Conservation (phyloP, 1,140 invertebrate species). For the Drosophila arawakana region DNA sequence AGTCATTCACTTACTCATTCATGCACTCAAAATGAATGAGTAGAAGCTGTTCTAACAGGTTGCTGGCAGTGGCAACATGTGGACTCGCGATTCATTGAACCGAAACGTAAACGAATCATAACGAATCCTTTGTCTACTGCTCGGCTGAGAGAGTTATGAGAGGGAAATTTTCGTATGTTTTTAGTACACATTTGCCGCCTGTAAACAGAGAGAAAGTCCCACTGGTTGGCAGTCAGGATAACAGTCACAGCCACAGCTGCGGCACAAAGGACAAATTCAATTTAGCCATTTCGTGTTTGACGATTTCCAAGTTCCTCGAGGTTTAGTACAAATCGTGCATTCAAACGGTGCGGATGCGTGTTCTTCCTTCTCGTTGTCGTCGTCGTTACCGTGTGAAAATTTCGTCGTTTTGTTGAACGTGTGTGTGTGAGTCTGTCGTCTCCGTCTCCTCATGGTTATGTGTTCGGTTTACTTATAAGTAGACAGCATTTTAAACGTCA, state of each 20-base stretch:
- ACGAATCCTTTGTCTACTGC: constrained; percentile 6
- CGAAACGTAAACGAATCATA: constrained; percentile 10
- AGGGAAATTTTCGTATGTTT: constrained; percentile 27
- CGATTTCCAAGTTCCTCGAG: constrained; percentile 31
- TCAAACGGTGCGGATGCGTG: constrained; percentile 78
- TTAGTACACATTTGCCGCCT: constrained; percentile 70
- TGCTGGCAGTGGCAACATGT: constrained; percentile 64
- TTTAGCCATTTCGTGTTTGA: constrained; percentile 49
- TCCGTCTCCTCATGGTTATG: constrained; percentile 10
- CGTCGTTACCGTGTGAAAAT: constrained; percentile 22
- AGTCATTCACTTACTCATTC: constrained; percentile 5
- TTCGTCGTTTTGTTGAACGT: constrained; percentile 31
- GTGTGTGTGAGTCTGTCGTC: constrained; percentile 18
- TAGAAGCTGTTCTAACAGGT: constrained; percentile 56
- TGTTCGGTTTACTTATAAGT: constrained; percentile 47
- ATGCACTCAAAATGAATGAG: constrained; percentile 19
- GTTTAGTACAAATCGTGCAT: constrained; percentile 82
- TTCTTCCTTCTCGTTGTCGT: constrained; percentile 22
- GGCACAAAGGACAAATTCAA: constrained; percentile 59
- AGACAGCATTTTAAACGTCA: constrained; percentile 56
- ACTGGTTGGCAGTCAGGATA: not conserved
- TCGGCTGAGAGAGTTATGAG: constrained; percentile 3
- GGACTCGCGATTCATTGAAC: constrained; percentile 25
- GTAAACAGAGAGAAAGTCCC: constrained; percentile 77
- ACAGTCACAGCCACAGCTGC: not conserved